Evolutionary conservation across 2,888 invertebrate genomes (phyloP).

Genomic region (Alentia gelatinosa): DNA sequence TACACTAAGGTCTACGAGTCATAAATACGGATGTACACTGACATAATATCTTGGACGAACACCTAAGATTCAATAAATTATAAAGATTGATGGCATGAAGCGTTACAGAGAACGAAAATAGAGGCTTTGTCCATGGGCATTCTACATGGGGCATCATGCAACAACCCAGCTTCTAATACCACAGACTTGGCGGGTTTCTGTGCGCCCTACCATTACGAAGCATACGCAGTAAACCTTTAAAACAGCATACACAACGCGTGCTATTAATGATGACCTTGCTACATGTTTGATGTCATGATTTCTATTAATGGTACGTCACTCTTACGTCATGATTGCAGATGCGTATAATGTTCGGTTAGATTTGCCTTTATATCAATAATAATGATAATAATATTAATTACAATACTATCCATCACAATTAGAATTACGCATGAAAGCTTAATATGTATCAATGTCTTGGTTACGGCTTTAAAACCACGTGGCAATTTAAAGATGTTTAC

Average conservation of each 20-base stretch:
- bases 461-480: conserved; percentile 8
- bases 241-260: no score
- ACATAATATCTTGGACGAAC: background rate
- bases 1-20: background rate
- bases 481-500: background rate
- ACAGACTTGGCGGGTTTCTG: no score
- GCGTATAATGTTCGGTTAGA: background rate
- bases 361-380: background rate
- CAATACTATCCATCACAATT: background rate
- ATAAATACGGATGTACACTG: background rate
- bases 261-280: background rate
- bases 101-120: no score
- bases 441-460: background rate
- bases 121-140: no score
- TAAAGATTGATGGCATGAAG: no score
- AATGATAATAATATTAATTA: background rate
- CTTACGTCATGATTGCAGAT: background rate
- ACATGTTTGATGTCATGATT: background rate
- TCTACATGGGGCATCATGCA: no score
- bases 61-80: no score
- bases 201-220: no score
- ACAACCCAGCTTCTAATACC: no score
- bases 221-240: no score
- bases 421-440: background rate
- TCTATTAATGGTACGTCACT: background rate